These are phyloP conservation scores for Papilio xuthus DNA, from an alignment of 1,140 invertebrate species.

Conservation along the genomic window DNA sequence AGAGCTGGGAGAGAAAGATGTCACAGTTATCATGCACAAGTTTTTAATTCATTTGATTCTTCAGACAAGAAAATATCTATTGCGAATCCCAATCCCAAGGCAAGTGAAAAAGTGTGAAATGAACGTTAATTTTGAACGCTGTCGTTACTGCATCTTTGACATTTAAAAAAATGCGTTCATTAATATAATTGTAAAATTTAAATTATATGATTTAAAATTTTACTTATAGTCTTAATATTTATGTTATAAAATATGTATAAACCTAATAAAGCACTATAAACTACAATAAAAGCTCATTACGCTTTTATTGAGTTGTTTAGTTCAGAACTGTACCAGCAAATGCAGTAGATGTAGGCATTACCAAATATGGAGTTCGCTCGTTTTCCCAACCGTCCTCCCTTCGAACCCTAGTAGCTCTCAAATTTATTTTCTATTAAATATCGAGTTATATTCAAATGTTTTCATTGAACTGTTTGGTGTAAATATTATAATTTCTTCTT, in stretches of 20 bases:
- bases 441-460: constrained; percentile 76
- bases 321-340: constrained; percentile 65
- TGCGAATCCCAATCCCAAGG: constrained; percentile 39
- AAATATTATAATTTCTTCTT: constrained; percentile 70
- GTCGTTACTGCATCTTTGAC: constrained; percentile 10
- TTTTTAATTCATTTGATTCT: constrained; percentile 48
- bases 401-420: constrained; percentile 79
- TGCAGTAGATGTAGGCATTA: constrained; percentile 80
- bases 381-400: constrained; percentile 81
- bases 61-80: constrained; percentile 31
- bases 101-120: constrained; percentile 37
- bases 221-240: neutral
- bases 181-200: constrained; percentile 6
- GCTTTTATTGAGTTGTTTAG: constrained; percentile 19
- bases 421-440: constrained; percentile 75
- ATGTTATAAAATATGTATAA: constrained; percentile 23
- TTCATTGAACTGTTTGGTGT: constrained; percentile 74
- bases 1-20: constrained; percentile 67
- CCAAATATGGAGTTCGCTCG: constrained; percentile 83
- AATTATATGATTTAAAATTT: constrained; percentile 2
- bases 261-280: neutral
- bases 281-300: neutral
- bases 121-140: constrained; percentile 26
- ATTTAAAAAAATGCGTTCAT: constrained; percentile 26
- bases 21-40: constrained; percentile 64